Percentiles rank a stretch among this genome's conserved stretches.
Conservation (phyloP, 2,113 vertebrate species). For the Rhabdomys dilectus region DNA sequence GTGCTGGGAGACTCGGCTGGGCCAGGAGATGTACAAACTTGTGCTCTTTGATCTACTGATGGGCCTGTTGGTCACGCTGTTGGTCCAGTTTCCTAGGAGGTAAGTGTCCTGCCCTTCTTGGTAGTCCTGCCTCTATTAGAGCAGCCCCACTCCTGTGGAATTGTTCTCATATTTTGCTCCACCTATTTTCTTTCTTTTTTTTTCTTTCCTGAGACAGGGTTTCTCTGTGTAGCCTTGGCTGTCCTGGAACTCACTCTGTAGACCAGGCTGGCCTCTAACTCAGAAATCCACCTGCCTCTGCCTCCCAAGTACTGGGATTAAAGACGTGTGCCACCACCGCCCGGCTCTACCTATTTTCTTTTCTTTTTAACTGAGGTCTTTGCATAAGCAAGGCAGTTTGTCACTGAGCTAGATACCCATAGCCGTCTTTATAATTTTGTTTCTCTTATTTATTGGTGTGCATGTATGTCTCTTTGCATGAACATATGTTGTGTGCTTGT, state of each 20-base stretch:
- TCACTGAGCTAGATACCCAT: neutral
- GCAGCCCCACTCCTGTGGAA: neutral
- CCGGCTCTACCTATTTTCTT: neutral
- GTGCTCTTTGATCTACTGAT: conserved; percentile 92
- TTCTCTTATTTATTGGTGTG: neutral
- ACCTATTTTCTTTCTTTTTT: neutral
- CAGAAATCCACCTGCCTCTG: too few relatives aligned
- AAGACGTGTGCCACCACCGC: too few relatives aligned
- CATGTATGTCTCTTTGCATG: neutral
- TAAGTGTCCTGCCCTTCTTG: conserved; percentile 60
- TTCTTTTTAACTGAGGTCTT: neutral
- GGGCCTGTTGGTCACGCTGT: conserved; percentile 85
- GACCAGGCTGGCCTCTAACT: too few relatives aligned
- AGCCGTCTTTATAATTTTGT: neutral
- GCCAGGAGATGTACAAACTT: conserved; percentile 96
- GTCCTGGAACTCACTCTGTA: too few relatives aligned
- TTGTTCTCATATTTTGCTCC: too few relatives aligned
- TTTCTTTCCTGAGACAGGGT: too few relatives aligned
- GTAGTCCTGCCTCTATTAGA: neutral
- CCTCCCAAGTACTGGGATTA: too few relatives aligned
- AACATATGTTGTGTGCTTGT: neutral
- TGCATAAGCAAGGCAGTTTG: neutral
- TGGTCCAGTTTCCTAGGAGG: conserved; percentile 93
- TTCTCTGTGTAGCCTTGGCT: too few relatives aligned
- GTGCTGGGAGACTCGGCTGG: conserved; percentile 95